phyloP scores from a whole-genome alignment of 2,797 vertebrate species.

The Epinephelus coioides region DNA sequence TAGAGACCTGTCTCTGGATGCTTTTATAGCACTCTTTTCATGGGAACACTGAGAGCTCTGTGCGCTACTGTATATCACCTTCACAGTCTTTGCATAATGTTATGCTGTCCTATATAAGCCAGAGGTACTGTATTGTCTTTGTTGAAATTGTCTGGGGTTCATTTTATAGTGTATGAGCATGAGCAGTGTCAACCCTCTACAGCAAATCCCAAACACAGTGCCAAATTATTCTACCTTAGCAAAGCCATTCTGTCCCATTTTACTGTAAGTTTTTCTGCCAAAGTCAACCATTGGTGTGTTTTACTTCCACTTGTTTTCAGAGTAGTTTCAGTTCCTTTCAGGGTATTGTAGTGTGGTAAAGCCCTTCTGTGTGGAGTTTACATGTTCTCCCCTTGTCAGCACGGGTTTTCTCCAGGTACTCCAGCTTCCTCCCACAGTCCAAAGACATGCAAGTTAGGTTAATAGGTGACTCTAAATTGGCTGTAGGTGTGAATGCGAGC shows the following conservation, averaged over 20 bases:
- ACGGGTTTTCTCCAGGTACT: too few species aligned
- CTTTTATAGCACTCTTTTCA: constrained; percentile 6
- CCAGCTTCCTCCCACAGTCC: too few species aligned
- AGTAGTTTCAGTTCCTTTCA: background rate
- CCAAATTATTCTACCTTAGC: background rate
- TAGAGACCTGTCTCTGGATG: constrained; percentile 6
- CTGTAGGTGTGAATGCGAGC: too few species aligned
- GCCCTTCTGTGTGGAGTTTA: too few species aligned
- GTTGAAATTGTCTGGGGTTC: background rate
- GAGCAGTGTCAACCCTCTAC: background rate
- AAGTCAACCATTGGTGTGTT: background rate
- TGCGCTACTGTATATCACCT: constrained; percentile 7
- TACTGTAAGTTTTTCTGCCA: background rate
- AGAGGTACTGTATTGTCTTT: background rate
- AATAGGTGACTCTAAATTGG: too few species aligned
- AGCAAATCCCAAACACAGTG: background rate
- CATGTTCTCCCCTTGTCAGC: too few species aligned
- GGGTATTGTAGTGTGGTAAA: too few species aligned
- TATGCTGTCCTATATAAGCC: background rate
- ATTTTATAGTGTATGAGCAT: background rate
- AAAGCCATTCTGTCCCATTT: background rate
- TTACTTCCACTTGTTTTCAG: background rate
- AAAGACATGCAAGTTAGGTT: too few species aligned
- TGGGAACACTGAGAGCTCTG: constrained; percentile 16
- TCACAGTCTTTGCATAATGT: background rate